A percentile compares a stretch with the other conserved stretches of the same genome.
Conservation (phyloP, 2,797 vertebrate genomes). For the Epinephelus coioides region DNA sequence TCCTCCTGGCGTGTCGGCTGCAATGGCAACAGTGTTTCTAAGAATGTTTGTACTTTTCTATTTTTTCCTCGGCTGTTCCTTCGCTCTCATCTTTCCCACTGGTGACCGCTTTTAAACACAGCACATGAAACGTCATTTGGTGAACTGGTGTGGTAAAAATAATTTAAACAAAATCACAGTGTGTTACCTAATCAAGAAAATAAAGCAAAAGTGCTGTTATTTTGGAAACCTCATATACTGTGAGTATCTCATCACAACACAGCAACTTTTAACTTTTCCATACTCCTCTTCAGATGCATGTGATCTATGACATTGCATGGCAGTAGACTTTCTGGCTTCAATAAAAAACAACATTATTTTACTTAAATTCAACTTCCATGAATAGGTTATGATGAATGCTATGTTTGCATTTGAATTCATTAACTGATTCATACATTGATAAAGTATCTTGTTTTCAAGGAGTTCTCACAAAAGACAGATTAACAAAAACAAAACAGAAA, state of each 20-base stretch:
- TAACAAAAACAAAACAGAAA: not conserved
- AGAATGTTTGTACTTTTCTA: conserved; percentile 50
- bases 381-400: too few relatives aligned
- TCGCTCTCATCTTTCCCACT: conserved; percentile 43
- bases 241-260: not conserved
- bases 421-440: not conserved
- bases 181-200: conserved; percentile 32
- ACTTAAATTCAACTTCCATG: not conserved
- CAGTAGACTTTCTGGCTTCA: not conserved
- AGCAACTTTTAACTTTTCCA: not conserved
- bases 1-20: conserved; percentile 31
- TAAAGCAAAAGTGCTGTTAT: not conserved
- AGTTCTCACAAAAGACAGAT: not conserved
- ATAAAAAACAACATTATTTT: not conserved
- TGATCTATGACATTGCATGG: not conserved
- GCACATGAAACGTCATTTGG: conserved; percentile 7
- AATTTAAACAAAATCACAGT: conserved; percentile 26
- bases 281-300: not conserved
- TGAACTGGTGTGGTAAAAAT: not conserved
- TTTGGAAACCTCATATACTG: conserved; percentile 4
- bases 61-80: conserved; percentile 42
- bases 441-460: not conserved
- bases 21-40: conserved; percentile 59
- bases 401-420: too few relatives aligned
- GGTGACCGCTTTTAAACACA: conserved; percentile 30